phyloP scores from a whole-genome alignment of 2,113 vertebrate species.

The Sander vitreus region DNA sequence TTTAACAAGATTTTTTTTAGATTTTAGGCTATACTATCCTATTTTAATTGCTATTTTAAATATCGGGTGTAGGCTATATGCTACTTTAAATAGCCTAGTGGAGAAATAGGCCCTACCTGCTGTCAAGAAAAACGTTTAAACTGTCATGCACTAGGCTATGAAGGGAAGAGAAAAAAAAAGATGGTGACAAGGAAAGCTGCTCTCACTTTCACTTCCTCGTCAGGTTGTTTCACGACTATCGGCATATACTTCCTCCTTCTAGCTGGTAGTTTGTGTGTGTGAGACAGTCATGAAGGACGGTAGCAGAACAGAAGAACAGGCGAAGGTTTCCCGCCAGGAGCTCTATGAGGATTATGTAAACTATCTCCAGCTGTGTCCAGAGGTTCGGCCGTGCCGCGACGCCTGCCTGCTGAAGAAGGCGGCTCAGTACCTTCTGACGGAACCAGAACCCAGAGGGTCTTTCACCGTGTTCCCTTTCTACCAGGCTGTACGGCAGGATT shows the following conservation, averaged over 20 bases:
- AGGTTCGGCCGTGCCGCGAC: constrained; percentile 49
- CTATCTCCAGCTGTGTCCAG: constrained; percentile 11
- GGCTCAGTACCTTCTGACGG: constrained; percentile 51
- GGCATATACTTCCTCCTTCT: constrained; percentile 43
- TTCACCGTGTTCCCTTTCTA: constrained; percentile 72
- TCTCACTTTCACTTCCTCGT: constrained; percentile 67
- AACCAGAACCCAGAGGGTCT: constrained; percentile 5
- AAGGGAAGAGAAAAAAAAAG: neutral
- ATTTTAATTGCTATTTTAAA: too few species aligned
- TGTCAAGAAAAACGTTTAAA: too few species aligned
- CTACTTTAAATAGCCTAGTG: too few species aligned
- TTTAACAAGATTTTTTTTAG: too few species aligned
- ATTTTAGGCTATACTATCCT: too few species aligned
- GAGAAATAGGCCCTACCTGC: too few species aligned
- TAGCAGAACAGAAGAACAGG: constrained; percentile 11
- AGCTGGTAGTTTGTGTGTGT: neutral
- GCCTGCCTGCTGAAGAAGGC: constrained; percentile 40
- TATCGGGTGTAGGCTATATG: too few species aligned
- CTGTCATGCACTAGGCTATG: neutral
- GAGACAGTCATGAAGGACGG: constrained; percentile 68
- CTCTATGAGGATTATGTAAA: constrained; percentile 62
- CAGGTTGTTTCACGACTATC: neutral
- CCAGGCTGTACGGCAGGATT: constrained; percentile 15
- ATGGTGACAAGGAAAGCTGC: neutral
- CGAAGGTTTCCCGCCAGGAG: constrained; percentile 36